phyloP scores from a whole-genome alignment of 2,888 invertebrate species.

The Polietes domitor region DNA sequence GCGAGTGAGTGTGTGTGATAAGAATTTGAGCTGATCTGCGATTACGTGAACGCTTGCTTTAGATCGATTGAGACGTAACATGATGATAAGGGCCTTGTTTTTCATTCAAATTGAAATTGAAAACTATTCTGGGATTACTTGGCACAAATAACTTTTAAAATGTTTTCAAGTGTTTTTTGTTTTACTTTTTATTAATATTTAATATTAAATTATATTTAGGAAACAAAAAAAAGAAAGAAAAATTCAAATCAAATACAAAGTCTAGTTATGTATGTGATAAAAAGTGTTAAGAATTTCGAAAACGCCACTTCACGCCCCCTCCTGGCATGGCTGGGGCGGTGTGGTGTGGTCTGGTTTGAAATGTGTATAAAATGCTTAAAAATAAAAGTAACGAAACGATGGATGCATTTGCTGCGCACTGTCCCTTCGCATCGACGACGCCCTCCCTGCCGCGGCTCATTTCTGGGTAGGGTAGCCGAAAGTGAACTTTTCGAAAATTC shows the following conservation, averaged over 20 bases:
- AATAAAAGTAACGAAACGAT: constrained; percentile 25
- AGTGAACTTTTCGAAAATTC: background rate
- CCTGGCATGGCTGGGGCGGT: too few relatives aligned
- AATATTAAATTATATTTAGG: constrained; percentile 59
- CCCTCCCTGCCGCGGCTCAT: background rate
- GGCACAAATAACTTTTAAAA: constrained; percentile 54
- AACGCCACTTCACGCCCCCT: too few relatives aligned
- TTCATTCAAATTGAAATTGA: background rate
- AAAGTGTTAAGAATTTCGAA: constrained; percentile 27
- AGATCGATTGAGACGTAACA: constrained; percentile 55
- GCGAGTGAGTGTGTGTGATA: background rate
- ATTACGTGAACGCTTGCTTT: constrained; percentile 7
- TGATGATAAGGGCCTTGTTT: constrained; percentile 65
- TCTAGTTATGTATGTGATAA: too few relatives aligned
- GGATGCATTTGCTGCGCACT: constrained; percentile 35
- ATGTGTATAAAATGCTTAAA: constrained; percentile 21
- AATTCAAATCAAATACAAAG: constrained; percentile 9
- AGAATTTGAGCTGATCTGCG: constrained; percentile 32
- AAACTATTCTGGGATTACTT: constrained; percentile 49
- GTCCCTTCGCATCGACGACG: background rate
- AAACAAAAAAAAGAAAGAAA: constrained; percentile 2
- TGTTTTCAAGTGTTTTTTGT: constrained; percentile 38
- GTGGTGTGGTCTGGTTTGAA: constrained; percentile 12
- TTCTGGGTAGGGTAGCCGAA: background rate
- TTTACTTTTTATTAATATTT: constrained; percentile 52